Conservation (phyloP, 1,140 invertebrate genomes). For the Cryptotermes secundus region DNA sequence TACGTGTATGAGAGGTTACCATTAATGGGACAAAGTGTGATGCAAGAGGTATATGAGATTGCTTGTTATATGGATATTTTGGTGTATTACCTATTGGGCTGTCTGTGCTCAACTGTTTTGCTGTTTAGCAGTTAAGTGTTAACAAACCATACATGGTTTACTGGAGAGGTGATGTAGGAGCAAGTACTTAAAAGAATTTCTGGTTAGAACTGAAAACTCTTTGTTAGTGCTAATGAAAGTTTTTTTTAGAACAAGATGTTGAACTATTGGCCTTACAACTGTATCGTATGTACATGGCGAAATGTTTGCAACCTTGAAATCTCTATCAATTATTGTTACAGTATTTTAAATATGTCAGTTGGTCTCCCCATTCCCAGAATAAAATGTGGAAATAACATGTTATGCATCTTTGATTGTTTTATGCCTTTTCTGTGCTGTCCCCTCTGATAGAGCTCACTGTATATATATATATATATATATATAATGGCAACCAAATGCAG, state of each 20-base stretch:
- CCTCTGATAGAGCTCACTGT: too few relatives aligned
- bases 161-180: neutral
- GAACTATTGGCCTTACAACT: neutral
- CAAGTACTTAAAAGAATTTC: neutral
- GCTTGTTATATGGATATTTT: neutral
- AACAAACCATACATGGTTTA: neutral
- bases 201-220: neutral
- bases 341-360: constrained; percentile 11
- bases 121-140: neutral
- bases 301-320: neutral
- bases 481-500: too few relatives aligned
- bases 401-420: neutral
- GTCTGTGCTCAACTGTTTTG: neutral
- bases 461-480: too few relatives aligned
- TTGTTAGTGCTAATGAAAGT: neutral
- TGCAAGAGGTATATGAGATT: neutral
- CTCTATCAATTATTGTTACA: neutral
- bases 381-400: constrained; percentile 6
- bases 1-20: neutral
- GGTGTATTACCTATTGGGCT: neutral
- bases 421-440: neutral
- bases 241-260: neutral
- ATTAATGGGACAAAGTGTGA: neutral
- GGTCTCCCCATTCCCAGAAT: constrained; percentile 13
- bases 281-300: neutral